Base-by-base conservation (phyloP, 1,140 invertebrate genomes). In the Dinothrombium tinctorium region DNA sequence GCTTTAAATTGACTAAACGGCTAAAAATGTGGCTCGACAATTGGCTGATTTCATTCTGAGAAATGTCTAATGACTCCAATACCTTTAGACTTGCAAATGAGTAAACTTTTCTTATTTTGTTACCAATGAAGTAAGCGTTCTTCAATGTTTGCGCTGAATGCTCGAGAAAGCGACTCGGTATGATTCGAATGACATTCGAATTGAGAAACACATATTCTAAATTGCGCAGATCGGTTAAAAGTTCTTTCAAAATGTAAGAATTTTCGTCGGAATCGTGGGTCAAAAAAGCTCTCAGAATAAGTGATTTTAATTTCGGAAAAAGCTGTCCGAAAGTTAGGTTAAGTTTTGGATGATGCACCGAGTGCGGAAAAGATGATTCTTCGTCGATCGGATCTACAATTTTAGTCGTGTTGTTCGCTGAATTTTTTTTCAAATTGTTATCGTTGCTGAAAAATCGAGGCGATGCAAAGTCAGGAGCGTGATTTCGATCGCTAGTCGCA, bases 21-120 rank as follows among this genome's bases (percentile, higher is more conserved):
- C n/a, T 25, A 12, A 53, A 47, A 17, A 49, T 28, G 17, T 31
- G 21, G 14, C 41, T 25, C 9, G 43, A 41, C 7, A 53, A 15
- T 12, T 31, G 3, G 7, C 21, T 44, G 2, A 53, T 28, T 2
- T 46, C 33, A 46, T 53, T 53, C 32, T 48, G 35, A n/a, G 42
- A 29, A 5, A 53, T 28, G 33, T 53, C 50, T n/a, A 53, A 38
- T 17, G 45, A 31, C 36, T 51, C 44, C 12, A 53, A 37, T 21
- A 40, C 33, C 11, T 24, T 25, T n/a, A 53, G 37, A 44, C 33
- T 45, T 33, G 28, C 21, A 31, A 49, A 49, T 23, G 45, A 33
- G 31, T 39, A 32, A 15, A 23, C 14, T 22, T 44, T 26, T 26
- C 38, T 23, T 21, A 49, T 48, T 24, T 24, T 28, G 29, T 49